phyloP scores from a whole-genome alignment of 2,888 invertebrate genomes.

The Polyploca ridens region DNA sequence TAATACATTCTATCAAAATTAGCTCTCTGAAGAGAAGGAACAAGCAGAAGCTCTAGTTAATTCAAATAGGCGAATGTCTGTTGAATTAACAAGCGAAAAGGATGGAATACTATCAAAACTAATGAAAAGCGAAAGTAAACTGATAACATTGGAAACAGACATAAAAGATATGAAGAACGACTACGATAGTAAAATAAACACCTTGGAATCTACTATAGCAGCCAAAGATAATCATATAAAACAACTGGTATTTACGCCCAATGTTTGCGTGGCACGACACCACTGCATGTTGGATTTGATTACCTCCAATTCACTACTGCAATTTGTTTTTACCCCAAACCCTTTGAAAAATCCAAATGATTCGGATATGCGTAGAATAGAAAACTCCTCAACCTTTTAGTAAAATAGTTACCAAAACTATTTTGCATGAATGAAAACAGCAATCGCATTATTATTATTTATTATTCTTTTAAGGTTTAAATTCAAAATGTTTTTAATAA shows the following conservation, averaged over 20 bases:
- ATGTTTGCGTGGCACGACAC: slow-evolving; percentile 26
- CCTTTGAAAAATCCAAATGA: background rate
- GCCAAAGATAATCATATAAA: slow-evolving; percentile 86
- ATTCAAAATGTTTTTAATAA: background rate
- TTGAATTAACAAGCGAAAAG: slow-evolving; percentile 76
- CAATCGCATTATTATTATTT: no score
- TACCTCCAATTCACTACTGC: background rate
- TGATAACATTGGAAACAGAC: slow-evolving; percentile 77
- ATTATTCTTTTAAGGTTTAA: background rate
- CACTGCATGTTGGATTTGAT: slow-evolving; percentile 36
- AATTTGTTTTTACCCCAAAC: background rate
- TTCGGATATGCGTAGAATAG: background rate
- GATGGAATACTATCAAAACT: slow-evolving; percentile 75
- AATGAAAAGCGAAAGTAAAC: slow-evolving; percentile 75
- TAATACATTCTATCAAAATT: slow-evolving; percentile 44
- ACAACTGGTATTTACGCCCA: slow-evolving; percentile 79
- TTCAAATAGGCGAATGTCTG: slow-evolving; percentile 70
- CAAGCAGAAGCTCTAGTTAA: slow-evolving; percentile 67
- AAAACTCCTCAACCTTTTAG: background rate
- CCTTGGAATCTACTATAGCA: slow-evolving; percentile 83
- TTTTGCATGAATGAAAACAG: background rate
- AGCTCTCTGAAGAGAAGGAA: slow-evolving; percentile 80
- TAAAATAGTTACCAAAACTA: background rate
- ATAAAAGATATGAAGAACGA: slow-evolving; percentile 82
- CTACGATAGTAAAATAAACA: slow-evolving; percentile 85